Evolutionary conservation across 30 jellyfish, hydroid and myxozoan species (phyloP), one percentile per base, ranked within the genome.

Genomic region (Clytia hemisphaerica): DNA sequence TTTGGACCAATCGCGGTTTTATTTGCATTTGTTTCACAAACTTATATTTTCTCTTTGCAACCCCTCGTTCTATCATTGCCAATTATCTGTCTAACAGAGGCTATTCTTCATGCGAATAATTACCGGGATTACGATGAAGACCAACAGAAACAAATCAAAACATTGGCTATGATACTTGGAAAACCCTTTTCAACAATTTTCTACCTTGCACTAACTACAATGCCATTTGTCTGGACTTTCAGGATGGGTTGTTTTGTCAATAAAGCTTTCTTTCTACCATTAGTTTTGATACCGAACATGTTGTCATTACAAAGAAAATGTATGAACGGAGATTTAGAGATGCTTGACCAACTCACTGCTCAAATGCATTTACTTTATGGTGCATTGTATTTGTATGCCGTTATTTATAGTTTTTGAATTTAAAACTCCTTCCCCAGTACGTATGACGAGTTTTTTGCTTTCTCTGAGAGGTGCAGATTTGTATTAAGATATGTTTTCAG

Each of bases 1-100:
- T 88, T 88, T 78, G 97, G 97, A 0, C 97, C 97, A 26, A 37
- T 80, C 1, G 72, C 84, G 0, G 97, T 88, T 18, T 51, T 88
- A 28, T 88, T 54, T 18, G 54, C 97, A 14, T 88, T 65, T 68
- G 65, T 68, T 30, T 94, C 72, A 15, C 97, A 88, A 40, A 63
- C 87, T 16, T 76, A 82, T 30, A 73, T 40, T 7, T 51, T 79
- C 3, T 37, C 88, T 1, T 58, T 28, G 28, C 29, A 10, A 9
- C 94, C 97, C 1, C 34, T 80, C 25, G 21, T 75, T n/a, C 80
- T 38, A 28, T 83, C 88, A 14, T n/a, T 88, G 2, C 97, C 97
- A 28, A 53, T 88, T 7, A 93, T 88, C 1, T 67, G 79, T 86
- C 76, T 79, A 57, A 88, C 94, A 2, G 97, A 88, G 61, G 97